Evolutionary conservation across 2,113 vertebrate species (phyloP).

Genomic region (Platanista minor): DNA sequence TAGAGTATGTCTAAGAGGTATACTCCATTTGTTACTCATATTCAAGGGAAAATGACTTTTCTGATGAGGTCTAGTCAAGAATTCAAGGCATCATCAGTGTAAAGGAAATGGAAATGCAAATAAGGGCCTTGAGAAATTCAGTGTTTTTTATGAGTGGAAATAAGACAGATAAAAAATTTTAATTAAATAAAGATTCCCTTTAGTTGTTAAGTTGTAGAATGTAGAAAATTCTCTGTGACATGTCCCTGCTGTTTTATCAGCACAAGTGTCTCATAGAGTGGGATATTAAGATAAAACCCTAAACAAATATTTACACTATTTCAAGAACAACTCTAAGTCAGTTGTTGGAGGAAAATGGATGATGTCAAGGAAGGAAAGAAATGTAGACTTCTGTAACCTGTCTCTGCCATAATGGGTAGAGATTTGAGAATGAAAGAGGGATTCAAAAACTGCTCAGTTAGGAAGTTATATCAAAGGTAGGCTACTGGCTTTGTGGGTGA

Average conservation of each 20-base stretch:
- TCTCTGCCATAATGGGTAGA: background rate
- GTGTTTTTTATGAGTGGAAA: conserved; percentile 33
- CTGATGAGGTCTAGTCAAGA: conserved; percentile 28
- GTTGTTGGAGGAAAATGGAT: background rate
- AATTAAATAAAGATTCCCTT: conserved; percentile 56
- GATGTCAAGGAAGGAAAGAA: background rate
- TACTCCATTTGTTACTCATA: background rate
- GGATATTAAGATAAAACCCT: conserved; percentile 28
- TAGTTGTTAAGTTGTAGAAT: conserved; percentile 46
- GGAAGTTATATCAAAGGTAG: background rate
- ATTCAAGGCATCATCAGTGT: conserved; percentile 34
- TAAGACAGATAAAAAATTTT: conserved; percentile 26
- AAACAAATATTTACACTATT: conserved; percentile 55
- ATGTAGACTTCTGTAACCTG: background rate
- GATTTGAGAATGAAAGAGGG: background rate
- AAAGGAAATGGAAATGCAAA: conserved; percentile 57
- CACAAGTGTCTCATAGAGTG: background rate
- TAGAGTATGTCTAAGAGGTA: background rate
- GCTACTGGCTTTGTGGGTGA: background rate
- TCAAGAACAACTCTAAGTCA: conserved; percentile 11
- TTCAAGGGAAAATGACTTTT: conserved; percentile 23
- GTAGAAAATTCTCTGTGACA: conserved; percentile 8
- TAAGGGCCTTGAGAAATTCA: conserved; percentile 36
- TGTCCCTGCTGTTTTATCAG: conserved; percentile 40
- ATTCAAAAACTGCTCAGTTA: background rate